These are phyloP conservation scores for Xanthostigma xanthostigma DNA, from an alignment of 2,888 invertebrate species.

Conservation along the genomic window DNA sequence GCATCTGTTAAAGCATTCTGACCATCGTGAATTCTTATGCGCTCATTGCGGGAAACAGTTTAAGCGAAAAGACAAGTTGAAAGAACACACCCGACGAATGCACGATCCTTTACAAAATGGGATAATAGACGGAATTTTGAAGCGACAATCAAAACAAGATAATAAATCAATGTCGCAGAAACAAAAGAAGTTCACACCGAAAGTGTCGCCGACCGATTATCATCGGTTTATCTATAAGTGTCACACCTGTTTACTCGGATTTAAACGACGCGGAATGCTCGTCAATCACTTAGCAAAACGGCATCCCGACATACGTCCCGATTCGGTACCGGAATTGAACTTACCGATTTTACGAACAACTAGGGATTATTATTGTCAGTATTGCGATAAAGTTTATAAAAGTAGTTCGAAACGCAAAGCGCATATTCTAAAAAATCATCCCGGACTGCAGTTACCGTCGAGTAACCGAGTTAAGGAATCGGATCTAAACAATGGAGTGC, in stretches of 20 bases:
- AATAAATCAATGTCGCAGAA: no score
- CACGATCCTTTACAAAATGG: slow-evolving; percentile 24
- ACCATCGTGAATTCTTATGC: slow-evolving; percentile 54
- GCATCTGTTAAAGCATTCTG: slow-evolving; percentile 52
- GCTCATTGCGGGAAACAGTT: slow-evolving; percentile 63
- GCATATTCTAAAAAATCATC: slow-evolving; percentile 71
- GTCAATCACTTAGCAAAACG: slow-evolving; percentile 74
- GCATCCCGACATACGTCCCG: slow-evolving; percentile 47
- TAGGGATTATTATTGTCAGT: slow-evolving; percentile 68
- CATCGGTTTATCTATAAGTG: slow-evolving; percentile 64
- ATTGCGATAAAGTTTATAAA: slow-evolving; percentile 73
- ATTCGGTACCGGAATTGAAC: slow-evolving; percentile 56
- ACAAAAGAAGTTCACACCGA: slow-evolving; percentile 36
- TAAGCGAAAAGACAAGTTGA: slow-evolving; percentile 59
- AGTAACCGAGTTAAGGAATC: slow-evolving; percentile 27
- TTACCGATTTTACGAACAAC: slow-evolving; percentile 64
- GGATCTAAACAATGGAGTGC: slow-evolving; percentile 25
- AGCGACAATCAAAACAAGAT: no score
- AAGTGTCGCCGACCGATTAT: slow-evolving; percentile 45
- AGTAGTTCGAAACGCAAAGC: slow-evolving; percentile 71
- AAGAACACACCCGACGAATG: slow-evolving; percentile 54
- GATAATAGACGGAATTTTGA: no score
- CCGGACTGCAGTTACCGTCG: slow-evolving; percentile 51
- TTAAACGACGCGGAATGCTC: slow-evolving; percentile 70
- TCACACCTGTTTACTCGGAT: slow-evolving; percentile 55